These are phyloP conservation scores for Agonum fuliginosum DNA, from an alignment of 2,888 invertebrate genomes.

Conservation along the genomic window DNA sequence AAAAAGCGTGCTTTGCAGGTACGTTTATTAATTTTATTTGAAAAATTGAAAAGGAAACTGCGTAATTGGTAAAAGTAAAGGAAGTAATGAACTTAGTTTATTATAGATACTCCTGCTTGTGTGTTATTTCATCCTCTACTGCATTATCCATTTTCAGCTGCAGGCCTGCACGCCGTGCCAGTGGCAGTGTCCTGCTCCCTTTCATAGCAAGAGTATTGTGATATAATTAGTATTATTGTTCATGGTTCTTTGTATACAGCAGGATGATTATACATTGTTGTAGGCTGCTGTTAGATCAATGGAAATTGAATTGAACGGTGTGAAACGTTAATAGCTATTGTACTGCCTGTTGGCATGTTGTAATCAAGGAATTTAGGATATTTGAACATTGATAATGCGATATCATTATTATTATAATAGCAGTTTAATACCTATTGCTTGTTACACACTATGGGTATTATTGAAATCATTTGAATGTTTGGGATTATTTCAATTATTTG, in stretches of 20 bases:
- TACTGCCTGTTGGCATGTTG: background rate
- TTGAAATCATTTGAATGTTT: too few species aligned
- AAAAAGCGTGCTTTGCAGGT: background rate
- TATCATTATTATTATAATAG: conserved; percentile 1
- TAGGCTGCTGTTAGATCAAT: conserved; percentile 30
- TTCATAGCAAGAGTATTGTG: conserved; percentile 7
- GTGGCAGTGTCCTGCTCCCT: background rate
- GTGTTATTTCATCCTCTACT: background rate
- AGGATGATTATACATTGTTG: conserved; percentile 31
- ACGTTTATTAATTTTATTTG: background rate
- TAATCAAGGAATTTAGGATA: conserved; percentile 28
- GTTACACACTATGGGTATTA: too few species aligned
- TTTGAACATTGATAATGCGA: conserved; percentile 10
- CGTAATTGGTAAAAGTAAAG: background rate
- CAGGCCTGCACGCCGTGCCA: conserved; percentile 13
- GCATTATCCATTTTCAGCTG: conserved; percentile 9
- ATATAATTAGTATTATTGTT: conserved; percentile 36
- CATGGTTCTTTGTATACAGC: conserved; percentile 21
- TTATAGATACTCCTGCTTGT: background rate
- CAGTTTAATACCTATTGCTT: background rate
- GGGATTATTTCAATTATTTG: too few species aligned
- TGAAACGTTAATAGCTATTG: conserved; percentile 38
- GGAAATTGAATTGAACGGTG: conserved; percentile 27
- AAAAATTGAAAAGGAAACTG: background rate
- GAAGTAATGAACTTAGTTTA: background rate